These are phyloP conservation scores for Aporophyla nigra DNA, from an alignment of 2,888 invertebrate species.

Conservation along the genomic window DNA sequence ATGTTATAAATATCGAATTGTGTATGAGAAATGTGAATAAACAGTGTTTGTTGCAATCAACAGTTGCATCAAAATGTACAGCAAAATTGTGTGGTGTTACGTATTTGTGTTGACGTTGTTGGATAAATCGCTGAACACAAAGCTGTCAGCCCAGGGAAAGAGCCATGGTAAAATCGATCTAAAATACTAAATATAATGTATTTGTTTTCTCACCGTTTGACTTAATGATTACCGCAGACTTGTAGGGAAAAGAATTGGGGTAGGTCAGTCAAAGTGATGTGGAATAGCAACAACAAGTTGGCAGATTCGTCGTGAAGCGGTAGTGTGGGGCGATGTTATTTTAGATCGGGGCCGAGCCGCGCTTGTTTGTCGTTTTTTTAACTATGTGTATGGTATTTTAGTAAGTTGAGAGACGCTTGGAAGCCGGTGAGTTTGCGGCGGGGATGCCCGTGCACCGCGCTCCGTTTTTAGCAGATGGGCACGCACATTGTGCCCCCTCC, in stretches of 20 bases:
- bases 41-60: slow-evolving; percentile 74
- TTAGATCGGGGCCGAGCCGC: slow-evolving; percentile 80
- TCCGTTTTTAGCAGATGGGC: slow-evolving; percentile 49
- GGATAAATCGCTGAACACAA: slow-evolving; percentile 93
- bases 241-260: slow-evolving; percentile 9
- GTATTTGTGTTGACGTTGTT: slow-evolving; percentile 93
- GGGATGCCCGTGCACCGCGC: slow-evolving; percentile 24
- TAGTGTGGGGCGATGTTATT: slow-evolving; percentile 78
- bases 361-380: slow-evolving; percentile 77
- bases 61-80: slow-evolving; percentile 87
- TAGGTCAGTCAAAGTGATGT: slow-evolving; percentile 39
- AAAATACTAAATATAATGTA: slow-evolving; percentile 52
- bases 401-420: slow-evolving; percentile 57
- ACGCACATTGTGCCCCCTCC: slow-evolving; percentile 27
- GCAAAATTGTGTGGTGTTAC: slow-evolving; percentile 92
- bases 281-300: slow-evolving; percentile 71
- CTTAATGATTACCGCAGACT: not conserved
- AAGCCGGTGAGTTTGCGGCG: slow-evolving; percentile 20
- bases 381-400: slow-evolving; percentile 72
- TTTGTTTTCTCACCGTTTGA: slow-evolving; percentile 29
- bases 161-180: slow-evolving; percentile 93
- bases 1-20: slow-evolving; percentile 75
- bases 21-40: slow-evolving; percentile 85
- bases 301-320: slow-evolving; percentile 68
- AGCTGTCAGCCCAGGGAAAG: slow-evolving; percentile 93